Percentiles rank a stretch among this genome's conserved stretches.
These are phyloP conservation scores for Aphidius ervi DNA, from an alignment of 1,140 invertebrate genomes.

Conservation along the genomic window DNA sequence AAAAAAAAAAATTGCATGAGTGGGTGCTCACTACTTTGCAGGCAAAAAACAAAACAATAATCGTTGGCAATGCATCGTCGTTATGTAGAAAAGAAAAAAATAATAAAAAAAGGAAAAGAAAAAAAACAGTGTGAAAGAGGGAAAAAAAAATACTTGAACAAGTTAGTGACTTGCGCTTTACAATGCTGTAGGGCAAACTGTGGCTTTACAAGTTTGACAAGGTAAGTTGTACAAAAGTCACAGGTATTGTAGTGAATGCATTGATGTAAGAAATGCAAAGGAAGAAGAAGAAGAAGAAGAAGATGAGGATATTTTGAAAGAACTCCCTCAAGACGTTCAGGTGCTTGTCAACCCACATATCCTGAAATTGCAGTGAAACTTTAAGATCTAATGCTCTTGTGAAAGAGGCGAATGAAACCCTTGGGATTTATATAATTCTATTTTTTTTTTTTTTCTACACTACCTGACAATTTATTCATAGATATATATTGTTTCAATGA, in stretches of 20 bases:
- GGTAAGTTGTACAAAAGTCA: slow-evolving; percentile 5
- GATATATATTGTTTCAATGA: no score
- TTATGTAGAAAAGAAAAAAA: background rate
- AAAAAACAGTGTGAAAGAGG: background rate
- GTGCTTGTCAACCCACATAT: slow-evolving; percentile 8
- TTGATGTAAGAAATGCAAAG: background rate
- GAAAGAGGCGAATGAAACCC: slow-evolving; percentile 4
- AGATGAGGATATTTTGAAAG: slow-evolving; percentile 1
- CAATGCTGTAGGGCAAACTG: slow-evolving; percentile 3
- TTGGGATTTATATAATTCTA: background rate
- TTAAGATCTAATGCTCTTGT: slow-evolving; percentile 2
- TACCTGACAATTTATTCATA: slow-evolving; percentile 5
- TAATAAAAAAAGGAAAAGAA: background rate
- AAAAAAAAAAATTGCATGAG: no score
- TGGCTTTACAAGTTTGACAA: slow-evolving; percentile 7
- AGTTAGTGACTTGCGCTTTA: slow-evolving; percentile 13
- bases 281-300: slow-evolving; percentile 2
- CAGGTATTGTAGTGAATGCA: background rate
- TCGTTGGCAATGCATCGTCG: no score
- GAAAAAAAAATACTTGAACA: background rate
- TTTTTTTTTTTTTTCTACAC: no score
- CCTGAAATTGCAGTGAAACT: slow-evolving; percentile 3
- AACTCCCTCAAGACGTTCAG: background rate
- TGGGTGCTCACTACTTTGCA: no score
- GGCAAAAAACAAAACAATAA: no score